These are phyloP conservation scores for Pristionchus fissidentatus DNA, from an alignment of 2,888 invertebrate species.

Conservation along the genomic window DNA sequence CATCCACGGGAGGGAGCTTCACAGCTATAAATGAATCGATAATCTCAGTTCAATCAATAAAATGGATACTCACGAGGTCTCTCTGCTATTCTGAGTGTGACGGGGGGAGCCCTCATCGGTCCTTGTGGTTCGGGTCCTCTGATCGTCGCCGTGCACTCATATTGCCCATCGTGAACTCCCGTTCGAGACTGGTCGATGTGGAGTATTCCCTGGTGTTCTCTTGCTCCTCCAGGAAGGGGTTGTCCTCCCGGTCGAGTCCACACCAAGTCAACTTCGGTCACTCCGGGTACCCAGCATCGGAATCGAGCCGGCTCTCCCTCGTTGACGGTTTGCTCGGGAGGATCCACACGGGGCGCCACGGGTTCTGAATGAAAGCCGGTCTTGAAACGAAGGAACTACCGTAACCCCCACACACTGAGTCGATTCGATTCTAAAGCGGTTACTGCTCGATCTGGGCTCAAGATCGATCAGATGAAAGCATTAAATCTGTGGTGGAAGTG, in stretches of 20 bases:
- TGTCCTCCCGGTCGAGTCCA: constrained; percentile 61
- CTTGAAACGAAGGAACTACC: constrained; percentile 9
- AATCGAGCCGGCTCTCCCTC: constrained; percentile 83
- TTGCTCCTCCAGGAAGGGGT: constrained; percentile 59
- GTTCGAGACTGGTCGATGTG: constrained; percentile 57
- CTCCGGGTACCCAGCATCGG: constrained; percentile 80
- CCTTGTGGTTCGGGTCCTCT: constrained; percentile 38
- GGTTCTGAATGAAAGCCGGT: constrained; percentile 27
- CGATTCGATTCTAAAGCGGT: constrained; percentile 21
- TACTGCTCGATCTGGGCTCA: constrained; percentile 2
- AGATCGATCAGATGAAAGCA: constrained; percentile 35
- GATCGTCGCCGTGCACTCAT: constrained; percentile 53
- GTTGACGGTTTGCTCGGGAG: constrained; percentile 82
- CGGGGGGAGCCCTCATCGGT: constrained; percentile 25
- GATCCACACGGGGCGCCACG: constrained; percentile 73
- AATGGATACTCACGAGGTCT: constrained; percentile 3
- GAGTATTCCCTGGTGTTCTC: constrained; percentile 64
- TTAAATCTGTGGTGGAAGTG: neutral
- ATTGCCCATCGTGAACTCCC: constrained; percentile 45
- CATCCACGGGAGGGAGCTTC: neutral
- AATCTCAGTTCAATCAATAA: constrained; percentile 2
- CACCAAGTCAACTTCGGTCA: constrained; percentile 65
- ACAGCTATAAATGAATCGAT: neutral
- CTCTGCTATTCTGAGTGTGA: constrained; percentile 44
- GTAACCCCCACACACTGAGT: constrained; percentile 26